Evolutionary conservation across 2,113 vertebrate species (phyloP).

Genomic region (Scartelaos histophorus): DNA sequence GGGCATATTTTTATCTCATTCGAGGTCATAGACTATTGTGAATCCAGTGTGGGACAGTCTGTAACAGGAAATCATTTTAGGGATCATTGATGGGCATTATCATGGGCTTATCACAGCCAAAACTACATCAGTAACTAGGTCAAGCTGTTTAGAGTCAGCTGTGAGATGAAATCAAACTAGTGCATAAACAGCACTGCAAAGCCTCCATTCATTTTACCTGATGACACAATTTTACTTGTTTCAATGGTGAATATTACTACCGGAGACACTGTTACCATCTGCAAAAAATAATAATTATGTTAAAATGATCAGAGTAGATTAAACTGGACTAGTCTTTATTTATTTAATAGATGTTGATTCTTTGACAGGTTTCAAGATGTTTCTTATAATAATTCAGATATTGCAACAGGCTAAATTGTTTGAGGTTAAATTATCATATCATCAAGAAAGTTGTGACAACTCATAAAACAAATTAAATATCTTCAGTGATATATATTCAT

Average conservation of each 20-base stretch:
- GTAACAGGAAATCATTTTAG: background rate
- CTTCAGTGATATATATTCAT: background rate
- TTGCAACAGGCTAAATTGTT: no score
- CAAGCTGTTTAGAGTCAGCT: background rate
- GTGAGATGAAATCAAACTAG: background rate
- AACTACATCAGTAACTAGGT: background rate
- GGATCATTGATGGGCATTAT: background rate
- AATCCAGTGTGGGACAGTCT: conserved; percentile 4
- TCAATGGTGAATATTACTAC: background rate
- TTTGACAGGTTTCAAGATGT: no score
- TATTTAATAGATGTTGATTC: no score
- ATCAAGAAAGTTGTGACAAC: no score
- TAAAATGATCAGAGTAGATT: no score
- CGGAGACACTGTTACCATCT: no score
- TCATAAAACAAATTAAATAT: background rate
- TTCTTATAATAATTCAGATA: no score
- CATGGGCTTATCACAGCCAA: background rate
- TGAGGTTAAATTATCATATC: no score
- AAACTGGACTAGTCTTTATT: no score
- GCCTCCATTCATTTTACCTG: background rate
- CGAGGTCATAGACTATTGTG: background rate
- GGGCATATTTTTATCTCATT: background rate
- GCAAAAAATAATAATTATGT: no score
- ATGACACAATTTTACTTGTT: background rate
- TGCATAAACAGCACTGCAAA: background rate